Percentiles rank a stretch among this genome's conserved stretches.
Conservation (phyloP, 2,888 invertebrate genomes). For the Orchesellides sinensis region DNA sequence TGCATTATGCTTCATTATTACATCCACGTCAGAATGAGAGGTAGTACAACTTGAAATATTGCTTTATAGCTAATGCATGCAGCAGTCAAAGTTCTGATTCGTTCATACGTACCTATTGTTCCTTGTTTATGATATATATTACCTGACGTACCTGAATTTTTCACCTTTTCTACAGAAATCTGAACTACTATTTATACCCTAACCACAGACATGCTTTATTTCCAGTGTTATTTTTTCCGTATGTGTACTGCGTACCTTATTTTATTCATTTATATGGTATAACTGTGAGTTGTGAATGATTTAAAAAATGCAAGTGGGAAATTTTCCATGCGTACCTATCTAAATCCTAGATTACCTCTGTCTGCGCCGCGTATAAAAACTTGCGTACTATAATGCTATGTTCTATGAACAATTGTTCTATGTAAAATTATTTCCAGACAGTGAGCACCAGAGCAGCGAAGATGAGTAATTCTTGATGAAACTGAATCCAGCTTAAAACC, state of each 20-base stretch:
- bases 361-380: too few species aligned
- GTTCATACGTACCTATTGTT: not conserved
- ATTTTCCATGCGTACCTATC: too few species aligned
- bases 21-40: slow-evolving; percentile 8
- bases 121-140: slow-evolving; percentile 1
- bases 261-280: not conserved
- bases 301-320: too few species aligned
- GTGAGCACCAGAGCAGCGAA: slow-evolving; percentile 24
- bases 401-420: too few species aligned
- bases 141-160: slow-evolving; percentile 10
- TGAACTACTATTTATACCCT: slow-evolving; percentile 5
- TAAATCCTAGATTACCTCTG: too few species aligned
- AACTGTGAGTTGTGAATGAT: too few species aligned
- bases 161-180: not conserved
- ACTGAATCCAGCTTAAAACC: slow-evolving; percentile 3
- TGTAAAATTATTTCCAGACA: slow-evolving; percentile 32
- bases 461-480: slow-evolving; percentile 8
- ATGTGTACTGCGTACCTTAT: not conserved
- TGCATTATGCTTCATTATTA: not conserved
- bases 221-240: too few species aligned
- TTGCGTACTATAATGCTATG: too few species aligned
- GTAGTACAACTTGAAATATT: not conserved
- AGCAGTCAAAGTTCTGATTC: not conserved
- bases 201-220: slow-evolving; percentile 39
- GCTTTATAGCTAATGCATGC: too few species aligned